Conservation (phyloP, 1,140 invertebrate genomes). For the Brachionus plicatilis region DNA sequence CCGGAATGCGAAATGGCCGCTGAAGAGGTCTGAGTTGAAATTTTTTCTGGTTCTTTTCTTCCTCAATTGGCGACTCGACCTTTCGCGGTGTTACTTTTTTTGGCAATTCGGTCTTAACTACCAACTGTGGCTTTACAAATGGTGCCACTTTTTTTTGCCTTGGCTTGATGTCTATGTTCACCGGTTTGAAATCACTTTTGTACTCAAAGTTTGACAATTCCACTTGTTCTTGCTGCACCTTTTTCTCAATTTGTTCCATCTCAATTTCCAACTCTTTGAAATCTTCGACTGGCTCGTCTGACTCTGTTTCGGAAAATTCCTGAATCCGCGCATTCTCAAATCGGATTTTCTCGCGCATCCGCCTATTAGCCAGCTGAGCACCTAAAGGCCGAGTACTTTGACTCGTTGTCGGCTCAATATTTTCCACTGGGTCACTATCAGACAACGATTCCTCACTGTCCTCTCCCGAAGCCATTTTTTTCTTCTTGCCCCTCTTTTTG, state of each 20-base stretch:
- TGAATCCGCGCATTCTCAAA: not conserved
- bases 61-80: not conserved
- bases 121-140: not conserved
- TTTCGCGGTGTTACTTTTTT: not conserved
- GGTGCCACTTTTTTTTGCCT: not conserved
- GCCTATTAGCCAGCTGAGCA: not conserved
- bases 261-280: not conserved
- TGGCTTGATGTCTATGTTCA: not conserved
- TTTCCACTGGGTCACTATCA: not conserved
- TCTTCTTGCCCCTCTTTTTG: conserved; percentile 1
- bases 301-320: not conserved
- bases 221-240: conserved; percentile 1
- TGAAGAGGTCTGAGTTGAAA: not conserved
- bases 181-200: not conserved
- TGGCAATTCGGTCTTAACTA: not conserved
- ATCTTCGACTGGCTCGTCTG: not conserved
- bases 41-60: not conserved
- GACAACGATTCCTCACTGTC: not conserved
- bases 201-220: not conserved
- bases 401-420: not conserved
- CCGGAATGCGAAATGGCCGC: not conserved
- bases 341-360: not conserved
- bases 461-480: not conserved
- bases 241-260: conserved; percentile 17
- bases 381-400: not conserved